Evolutionary conservation across 2,888 invertebrate species (phyloP), one percentile per base, ranked within the genome.

Genomic region (Exephanes ischioxanthus): DNA sequence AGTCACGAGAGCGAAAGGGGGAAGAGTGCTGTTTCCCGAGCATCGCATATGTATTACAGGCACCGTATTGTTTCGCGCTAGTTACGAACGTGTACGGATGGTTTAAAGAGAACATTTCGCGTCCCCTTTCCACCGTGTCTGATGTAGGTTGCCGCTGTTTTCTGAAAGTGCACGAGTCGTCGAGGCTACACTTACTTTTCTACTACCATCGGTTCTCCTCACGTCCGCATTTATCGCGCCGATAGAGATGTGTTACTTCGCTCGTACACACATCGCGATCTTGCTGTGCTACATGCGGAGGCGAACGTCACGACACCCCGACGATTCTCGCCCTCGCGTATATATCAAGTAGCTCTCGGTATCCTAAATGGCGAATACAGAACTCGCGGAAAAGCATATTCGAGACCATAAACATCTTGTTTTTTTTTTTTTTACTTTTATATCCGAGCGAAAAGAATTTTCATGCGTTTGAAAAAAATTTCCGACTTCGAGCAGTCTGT

Each of bases 71-170:
- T 61, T 73, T 61, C 58, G 61, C 73, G 41, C 58, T 58, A 58
- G 73, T 73, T 73, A 45, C 73, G 58, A 73, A 73, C 61, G 73
- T 73, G 45, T 73, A 58, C 22, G 71, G 6, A 58, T 16, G 33
- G 33, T 33, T 72, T 55, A 72, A 72, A 72, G 71, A 37, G 37
- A 41, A 16, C 37, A 41, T 37, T 73, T 16, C 16, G 26, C 19
- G 3, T 41, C 22, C 53, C 41, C 41, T 53, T 67, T 68, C 16
- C 37, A n/a, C 33, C 7, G 11, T 41, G 0, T 63, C 30, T 6
- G 53, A 61, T 48, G 73, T 48, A 33, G 16, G 58, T 37, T 48
- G 33, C 48, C 48, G 33, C 26, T 80, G 58, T 73, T 80, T 80
- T 22, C 63, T n/a, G 11, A 14, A 19, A 58, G 58, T 11, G 22